Conservation (phyloP, 2,888 invertebrate species). For the Tribolium freemani region DNA sequence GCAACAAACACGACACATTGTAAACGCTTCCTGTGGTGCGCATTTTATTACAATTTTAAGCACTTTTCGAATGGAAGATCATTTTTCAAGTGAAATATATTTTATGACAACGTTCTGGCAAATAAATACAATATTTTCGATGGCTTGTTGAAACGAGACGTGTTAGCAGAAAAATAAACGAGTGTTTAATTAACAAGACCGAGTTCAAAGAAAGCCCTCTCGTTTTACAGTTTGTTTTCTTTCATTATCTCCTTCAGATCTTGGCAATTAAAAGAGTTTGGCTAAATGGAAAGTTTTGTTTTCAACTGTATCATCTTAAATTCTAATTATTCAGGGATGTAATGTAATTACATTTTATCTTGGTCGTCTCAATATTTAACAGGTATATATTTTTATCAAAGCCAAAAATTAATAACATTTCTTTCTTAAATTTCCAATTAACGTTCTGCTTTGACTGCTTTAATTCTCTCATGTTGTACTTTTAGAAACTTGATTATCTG, state of each 20-base stretch:
- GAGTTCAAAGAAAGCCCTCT: conserved; percentile 20
- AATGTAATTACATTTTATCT: conserved; percentile 25
- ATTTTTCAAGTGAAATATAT: neutral
- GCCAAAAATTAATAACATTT: neutral
- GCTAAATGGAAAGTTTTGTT: conserved; percentile 30
- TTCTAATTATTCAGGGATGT: conserved; percentile 28
- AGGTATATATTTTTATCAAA: neutral
- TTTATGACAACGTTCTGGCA: neutral
- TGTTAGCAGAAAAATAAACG: conserved; percentile 32
- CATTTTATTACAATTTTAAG: neutral
- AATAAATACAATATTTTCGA: neutral
- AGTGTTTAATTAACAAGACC: conserved; percentile 33
- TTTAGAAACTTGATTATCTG: too few species aligned
- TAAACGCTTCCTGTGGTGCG: neutral
- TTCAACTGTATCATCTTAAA: conserved; percentile 36
- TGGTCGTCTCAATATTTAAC: neutral
- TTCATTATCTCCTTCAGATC: conserved; percentile 33
- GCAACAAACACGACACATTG: neutral
- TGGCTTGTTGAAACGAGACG: conserved; percentile 3
- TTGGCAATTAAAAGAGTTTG: conserved; percentile 34
- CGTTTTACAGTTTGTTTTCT: conserved; percentile 26
- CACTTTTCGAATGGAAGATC: neutral
- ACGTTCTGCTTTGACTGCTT: too few species aligned
- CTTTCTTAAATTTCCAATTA: too few species aligned
- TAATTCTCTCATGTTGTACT: too few species aligned